Evolutionary conservation across 2,888 invertebrate species (phyloP).

Genomic region (Lasioglossum marginatum): DNA sequence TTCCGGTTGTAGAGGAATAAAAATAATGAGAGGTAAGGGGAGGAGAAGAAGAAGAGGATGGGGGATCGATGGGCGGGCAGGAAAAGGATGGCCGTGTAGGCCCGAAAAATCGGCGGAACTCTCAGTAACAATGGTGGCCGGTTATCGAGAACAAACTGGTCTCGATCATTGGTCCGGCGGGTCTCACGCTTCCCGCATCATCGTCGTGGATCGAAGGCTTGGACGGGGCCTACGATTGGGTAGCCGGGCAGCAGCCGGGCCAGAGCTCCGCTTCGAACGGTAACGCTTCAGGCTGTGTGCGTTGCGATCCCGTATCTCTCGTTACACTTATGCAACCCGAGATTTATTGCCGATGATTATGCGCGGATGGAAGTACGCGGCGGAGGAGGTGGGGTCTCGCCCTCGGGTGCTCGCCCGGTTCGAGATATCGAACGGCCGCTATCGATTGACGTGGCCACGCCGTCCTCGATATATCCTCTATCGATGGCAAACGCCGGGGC

Average conservation of each 20-base stretch:
- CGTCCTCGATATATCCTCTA: conserved; percentile 70
- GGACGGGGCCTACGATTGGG: conserved; percentile 42
- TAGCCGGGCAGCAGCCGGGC: conserved; percentile 18
- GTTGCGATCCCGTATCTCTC: conserved; percentile 84
- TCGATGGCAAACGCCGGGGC: conserved; percentile 62
- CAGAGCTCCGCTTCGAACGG: conserved; percentile 49
- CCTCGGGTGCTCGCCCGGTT: conserved; percentile 75
- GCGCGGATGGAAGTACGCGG: conserved; percentile 80
- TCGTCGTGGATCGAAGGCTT: conserved; percentile 59
- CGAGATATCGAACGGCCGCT: conserved; percentile 72
- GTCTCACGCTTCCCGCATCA: conserved; percentile 48
- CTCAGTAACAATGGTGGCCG: conserved; percentile 44
- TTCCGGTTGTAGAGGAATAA: not conserved
- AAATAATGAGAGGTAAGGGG: not conserved
- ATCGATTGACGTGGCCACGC: conserved; percentile 73
- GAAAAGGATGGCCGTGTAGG: not conserved
- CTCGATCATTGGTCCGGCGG: conserved; percentile 38
- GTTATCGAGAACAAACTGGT: conserved; percentile 44
- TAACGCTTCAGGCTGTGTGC: conserved; percentile 81
- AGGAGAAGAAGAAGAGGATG: not conserved
- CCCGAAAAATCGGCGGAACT: conserved; percentile 32
- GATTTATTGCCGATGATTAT: conserved; percentile 84
- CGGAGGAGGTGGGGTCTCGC: conserved; percentile 71
- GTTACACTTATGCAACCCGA: conserved; percentile 84
- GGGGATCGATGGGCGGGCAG: not conserved